phyloP scores from a whole-genome alignment of 2,113 vertebrate species.

The Podocnemis expansa region DNA sequence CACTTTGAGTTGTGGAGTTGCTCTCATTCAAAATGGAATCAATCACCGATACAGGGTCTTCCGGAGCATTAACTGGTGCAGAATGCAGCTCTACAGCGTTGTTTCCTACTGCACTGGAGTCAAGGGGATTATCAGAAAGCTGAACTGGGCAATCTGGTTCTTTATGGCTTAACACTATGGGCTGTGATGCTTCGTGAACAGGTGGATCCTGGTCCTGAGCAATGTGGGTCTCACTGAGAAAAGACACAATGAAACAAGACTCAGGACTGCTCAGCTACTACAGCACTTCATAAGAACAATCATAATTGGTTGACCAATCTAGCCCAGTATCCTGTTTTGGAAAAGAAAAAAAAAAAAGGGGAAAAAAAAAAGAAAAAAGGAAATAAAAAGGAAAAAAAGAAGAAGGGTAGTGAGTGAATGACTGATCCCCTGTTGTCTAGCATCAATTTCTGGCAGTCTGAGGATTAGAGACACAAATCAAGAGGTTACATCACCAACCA shows the following conservation, averaged over 20 bases:
- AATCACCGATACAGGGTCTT: constrained; percentile 63
- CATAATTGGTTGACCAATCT: neutral
- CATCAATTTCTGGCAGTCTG: neutral
- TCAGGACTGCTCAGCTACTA: neutral
- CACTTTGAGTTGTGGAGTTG: constrained; percentile 23
- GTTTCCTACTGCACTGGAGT: neutral
- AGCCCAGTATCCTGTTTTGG: neutral
- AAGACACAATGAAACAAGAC: constrained; percentile 17
- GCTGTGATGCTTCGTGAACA: neutral
- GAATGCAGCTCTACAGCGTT: constrained; percentile 51
- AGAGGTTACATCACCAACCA: neutral
- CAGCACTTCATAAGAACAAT: neutral
- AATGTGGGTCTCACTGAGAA: constrained; percentile 47
- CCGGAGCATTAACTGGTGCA: constrained; percentile 30
- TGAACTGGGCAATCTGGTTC: constrained; percentile 1
- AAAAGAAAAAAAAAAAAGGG: neutral
- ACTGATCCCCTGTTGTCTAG: neutral
- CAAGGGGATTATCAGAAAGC: neutral
- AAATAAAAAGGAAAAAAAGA: no score
- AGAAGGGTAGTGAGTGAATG: neutral
- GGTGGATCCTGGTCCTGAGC: constrained; percentile 30
- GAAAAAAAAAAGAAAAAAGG: no score
- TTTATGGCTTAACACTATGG: constrained; percentile 15
- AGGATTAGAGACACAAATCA: neutral
- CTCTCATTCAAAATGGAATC: constrained; percentile 69